Evolutionary conservation across 2,113 vertebrate genomes (phyloP).

Genomic region (Prionailurus viverrinus): DNA sequence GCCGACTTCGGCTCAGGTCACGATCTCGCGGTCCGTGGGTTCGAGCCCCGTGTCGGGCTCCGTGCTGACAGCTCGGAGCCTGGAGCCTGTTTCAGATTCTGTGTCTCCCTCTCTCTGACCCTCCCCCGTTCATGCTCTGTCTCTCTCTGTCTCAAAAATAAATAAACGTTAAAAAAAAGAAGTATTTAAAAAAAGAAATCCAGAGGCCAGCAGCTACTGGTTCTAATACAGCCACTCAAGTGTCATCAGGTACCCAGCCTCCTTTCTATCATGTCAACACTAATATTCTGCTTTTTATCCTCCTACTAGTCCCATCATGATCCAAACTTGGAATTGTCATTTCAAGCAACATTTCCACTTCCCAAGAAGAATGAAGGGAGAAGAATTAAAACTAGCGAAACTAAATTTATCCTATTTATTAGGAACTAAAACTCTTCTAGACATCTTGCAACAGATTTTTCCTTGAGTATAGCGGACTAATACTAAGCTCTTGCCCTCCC

Average conservation of each 20-base stretch:
- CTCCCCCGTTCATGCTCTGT: too few species aligned
- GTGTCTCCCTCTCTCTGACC: too few species aligned
- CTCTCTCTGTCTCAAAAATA: too few species aligned
- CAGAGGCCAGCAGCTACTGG: background rate
- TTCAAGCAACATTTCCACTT: background rate
- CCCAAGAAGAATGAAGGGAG: background rate
- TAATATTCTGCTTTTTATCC: background rate
- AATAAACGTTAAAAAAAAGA: too few species aligned
- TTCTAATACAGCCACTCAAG: background rate
- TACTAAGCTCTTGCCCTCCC: background rate
- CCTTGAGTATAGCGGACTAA: background rate
- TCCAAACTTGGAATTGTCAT: background rate
- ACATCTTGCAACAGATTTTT: background rate
- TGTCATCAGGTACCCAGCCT: background rate
- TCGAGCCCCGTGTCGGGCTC: too few species aligned
- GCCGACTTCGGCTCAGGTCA: too few species aligned
- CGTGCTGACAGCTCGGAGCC: too few species aligned
- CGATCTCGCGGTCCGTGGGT: too few species aligned
- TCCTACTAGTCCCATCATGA: background rate
- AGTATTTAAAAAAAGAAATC: too few species aligned
- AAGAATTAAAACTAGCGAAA: background rate
- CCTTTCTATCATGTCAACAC: background rate
- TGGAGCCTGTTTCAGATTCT: too few species aligned
- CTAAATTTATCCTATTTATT: background rate
- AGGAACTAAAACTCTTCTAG: background rate